These are phyloP conservation scores for Pachydiplax longipennis DNA, from an alignment of 2,888 invertebrate genomes.

Conservation along the genomic window DNA sequence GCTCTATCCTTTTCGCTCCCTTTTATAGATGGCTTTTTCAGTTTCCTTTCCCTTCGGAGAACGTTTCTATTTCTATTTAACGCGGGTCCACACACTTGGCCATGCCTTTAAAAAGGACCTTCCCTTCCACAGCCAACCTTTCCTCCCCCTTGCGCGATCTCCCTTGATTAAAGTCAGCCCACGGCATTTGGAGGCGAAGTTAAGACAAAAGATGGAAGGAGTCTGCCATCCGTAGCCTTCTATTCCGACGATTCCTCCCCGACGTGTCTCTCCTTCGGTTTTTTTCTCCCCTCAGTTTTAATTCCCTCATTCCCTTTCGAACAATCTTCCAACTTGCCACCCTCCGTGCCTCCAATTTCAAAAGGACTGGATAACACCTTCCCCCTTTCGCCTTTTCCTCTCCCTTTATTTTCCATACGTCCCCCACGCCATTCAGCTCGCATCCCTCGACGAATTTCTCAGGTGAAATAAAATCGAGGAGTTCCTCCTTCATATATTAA, in stretches of 20 bases:
- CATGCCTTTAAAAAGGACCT: neutral
- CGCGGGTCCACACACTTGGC: neutral
- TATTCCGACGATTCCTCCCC: neutral
- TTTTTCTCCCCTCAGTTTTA: neutral
- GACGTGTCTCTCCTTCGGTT: neutral
- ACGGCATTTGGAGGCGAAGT: neutral
- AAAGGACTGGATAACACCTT: neutral
- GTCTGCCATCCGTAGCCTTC: neutral
- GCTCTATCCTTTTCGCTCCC: neutral
- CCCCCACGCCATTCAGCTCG: neutral
- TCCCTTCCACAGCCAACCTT: neutral
- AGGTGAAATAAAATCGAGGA: too few species aligned
- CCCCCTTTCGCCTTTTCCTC: neutral
- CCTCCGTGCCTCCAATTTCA: neutral
- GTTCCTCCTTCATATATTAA: too few species aligned
- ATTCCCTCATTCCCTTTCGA: too few species aligned
- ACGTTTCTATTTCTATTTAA: neutral
- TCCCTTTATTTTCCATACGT: neutral
- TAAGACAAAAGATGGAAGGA: neutral
- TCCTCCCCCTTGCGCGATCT: neutral
- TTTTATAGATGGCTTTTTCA: neutral
- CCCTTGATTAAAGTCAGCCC: constrained; percentile 36
- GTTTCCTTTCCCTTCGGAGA: neutral
- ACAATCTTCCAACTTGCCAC: neutral
- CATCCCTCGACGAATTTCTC: too few species aligned